These are phyloP conservation scores for Hoplias malabaricus DNA, from an alignment of 2,113 vertebrate genomes.

Conservation along the genomic window DNA sequence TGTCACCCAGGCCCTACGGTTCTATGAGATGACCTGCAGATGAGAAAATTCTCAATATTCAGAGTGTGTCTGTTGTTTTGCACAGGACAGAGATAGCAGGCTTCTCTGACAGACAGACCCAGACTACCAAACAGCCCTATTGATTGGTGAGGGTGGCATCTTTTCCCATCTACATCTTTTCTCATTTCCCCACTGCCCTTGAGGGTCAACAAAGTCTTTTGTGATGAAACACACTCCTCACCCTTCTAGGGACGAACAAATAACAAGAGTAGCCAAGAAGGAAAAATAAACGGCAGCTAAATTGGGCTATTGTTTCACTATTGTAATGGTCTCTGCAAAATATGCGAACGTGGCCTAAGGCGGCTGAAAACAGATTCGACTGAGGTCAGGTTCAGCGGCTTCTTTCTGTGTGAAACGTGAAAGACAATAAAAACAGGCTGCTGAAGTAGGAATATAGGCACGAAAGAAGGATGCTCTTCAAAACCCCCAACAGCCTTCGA, in stretches of 20 bases:
- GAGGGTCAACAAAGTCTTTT: conserved; percentile 55
- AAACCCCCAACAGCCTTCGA: conserved; percentile 2
- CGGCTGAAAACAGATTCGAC: conserved; percentile 55
- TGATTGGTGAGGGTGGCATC: conserved; percentile 52
- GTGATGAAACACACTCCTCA: conserved; percentile 60
- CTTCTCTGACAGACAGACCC: conserved; percentile 16
- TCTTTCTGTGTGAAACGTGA: conserved; percentile 20
- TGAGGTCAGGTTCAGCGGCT: conserved; percentile 55
- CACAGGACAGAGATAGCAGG: conserved; percentile 31
- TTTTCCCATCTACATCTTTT: conserved; percentile 53
- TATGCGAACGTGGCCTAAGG: conserved; percentile 55
- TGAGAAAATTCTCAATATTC: neutral
- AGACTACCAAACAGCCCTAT: conserved; percentile 49
- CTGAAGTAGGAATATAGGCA: neutral
- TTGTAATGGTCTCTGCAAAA: conserved; percentile 53
- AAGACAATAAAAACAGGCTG: conserved; percentile 3
- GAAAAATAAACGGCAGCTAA: conserved; percentile 31
- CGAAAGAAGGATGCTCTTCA: neutral
- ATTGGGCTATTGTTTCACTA: conserved; percentile 31
- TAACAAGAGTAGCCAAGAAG: conserved; percentile 52
- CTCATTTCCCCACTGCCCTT: conserved; percentile 47
- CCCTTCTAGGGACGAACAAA: conserved; percentile 46
- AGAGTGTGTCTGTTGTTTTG: conserved; percentile 41
- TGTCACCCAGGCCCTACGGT: neutral
- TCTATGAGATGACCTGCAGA: neutral